Evolutionary conservation across 1,140 invertebrate genomes (phyloP).

Genomic region (Hypothenemus hampei): DNA sequence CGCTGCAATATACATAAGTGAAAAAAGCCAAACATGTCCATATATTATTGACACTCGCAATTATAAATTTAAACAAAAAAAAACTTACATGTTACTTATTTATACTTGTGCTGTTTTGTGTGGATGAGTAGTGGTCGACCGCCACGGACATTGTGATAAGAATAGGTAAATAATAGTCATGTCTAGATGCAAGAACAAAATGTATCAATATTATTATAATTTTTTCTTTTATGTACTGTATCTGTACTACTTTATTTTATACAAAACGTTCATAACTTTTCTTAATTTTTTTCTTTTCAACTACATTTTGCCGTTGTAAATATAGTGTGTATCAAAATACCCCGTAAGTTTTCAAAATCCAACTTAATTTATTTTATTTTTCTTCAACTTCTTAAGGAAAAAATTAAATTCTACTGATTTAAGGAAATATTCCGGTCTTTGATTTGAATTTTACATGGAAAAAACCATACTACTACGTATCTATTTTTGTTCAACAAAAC

Average conservation of each 20-base stretch:
- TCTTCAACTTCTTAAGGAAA: conserved; percentile 26
- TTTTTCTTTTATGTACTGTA: conserved; percentile 46
- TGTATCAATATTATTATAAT: conserved; percentile 45
- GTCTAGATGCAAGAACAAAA: conserved; percentile 42
- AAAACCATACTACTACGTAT: too few relatives aligned
- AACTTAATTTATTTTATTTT: conserved; percentile 36
- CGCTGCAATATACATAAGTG: conserved; percentile 38
- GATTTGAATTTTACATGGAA: background rate
- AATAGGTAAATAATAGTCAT: conserved; percentile 46
- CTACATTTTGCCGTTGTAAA: conserved; percentile 43
- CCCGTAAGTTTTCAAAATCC: conserved; percentile 36
- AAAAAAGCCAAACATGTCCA: conserved; percentile 42
- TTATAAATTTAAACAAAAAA: too few relatives aligned
- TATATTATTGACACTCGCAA: conserved; percentile 42
- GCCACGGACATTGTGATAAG: conserved; percentile 47
- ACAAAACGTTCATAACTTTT: conserved; percentile 42
- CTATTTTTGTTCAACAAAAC: too few relatives aligned
- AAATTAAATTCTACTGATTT: conserved; percentile 27
- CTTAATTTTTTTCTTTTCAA: too few relatives aligned
- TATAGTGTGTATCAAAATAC: conserved; percentile 45
- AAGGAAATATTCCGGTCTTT: background rate
- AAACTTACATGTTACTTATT: conserved; percentile 46
- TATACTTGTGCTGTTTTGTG: conserved; percentile 47
- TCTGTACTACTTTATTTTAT: conserved; percentile 46
- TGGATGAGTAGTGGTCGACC: conserved; percentile 41